Conservation (phyloP, 1,140 invertebrate species). For the Musca vetustissima region DNA sequence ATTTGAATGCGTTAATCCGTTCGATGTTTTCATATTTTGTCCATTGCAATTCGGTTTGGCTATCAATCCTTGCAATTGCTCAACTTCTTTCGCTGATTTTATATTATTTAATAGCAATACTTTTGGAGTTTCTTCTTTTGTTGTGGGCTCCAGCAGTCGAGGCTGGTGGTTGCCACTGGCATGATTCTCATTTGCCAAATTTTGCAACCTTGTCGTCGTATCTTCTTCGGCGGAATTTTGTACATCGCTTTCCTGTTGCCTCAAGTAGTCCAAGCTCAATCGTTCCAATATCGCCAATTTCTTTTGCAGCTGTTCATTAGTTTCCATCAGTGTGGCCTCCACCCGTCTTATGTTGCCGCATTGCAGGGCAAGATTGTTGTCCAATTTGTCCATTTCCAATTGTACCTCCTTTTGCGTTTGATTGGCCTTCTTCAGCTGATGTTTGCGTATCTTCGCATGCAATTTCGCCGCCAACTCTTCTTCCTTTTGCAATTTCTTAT, state of each 20-base stretch:
- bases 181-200: not conserved
- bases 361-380: conserved; percentile 61
- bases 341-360: conserved; percentile 64
- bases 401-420: conserved; percentile 57
- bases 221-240: not conserved
- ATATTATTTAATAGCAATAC: not conserved
- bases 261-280: conserved; percentile 63
- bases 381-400: conserved; percentile 54
- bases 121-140: not conserved
- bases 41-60: conserved; percentile 6
- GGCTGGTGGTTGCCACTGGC: not conserved
- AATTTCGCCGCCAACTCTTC: conserved; percentile 69
- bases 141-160: too few relatives aligned
- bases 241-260: not conserved
- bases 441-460: conserved; percentile 66
- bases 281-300: conserved; percentile 65
- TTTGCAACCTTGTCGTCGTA: not conserved
- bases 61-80: conserved; percentile 11
- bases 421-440: conserved; percentile 63
- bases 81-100: conserved; percentile 3
- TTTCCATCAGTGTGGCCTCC: conserved; percentile 64
- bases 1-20: too few relatives aligned
- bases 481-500: conserved; percentile 70
- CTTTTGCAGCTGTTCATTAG: conserved; percentile 64
- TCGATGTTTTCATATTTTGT: not conserved